These are phyloP conservation scores for Rhincodon typus DNA, from an alignment of 2,797 vertebrate genomes.

Conservation along the genomic window DNA sequence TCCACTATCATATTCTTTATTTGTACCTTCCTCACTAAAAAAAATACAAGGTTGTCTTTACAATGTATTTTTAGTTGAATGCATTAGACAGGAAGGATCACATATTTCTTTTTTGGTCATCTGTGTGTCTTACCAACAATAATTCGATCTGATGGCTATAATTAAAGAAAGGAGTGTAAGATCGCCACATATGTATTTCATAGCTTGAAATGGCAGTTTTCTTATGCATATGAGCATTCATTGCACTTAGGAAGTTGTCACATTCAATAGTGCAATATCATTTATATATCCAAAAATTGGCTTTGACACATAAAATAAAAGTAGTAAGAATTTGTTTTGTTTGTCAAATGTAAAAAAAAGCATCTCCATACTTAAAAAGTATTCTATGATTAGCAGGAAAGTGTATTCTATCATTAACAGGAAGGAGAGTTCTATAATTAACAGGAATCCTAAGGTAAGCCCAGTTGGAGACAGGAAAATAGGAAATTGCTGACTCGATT, in stretches of 20 bases:
- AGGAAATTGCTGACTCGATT: not conserved
- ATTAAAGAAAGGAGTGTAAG: not conserved
- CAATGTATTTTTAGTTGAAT: slow-evolving; percentile 17
- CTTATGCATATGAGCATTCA: not conserved
- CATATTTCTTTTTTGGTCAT: not conserved
- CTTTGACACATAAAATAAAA: not conserved
- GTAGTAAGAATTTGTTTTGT: not conserved
- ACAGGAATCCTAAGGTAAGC: not conserved
- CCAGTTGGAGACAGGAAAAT: not conserved
- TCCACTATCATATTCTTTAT: not conserved
- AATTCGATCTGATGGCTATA: slow-evolving; percentile 5
- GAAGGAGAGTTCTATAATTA: not conserved
- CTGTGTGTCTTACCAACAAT: not conserved
- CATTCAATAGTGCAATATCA: not conserved
- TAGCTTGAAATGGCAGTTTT: not conserved
- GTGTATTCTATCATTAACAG: not conserved
- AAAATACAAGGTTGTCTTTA: not conserved
- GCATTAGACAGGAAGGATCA: not conserved
- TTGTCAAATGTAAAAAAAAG: not conserved
- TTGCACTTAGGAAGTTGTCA: not conserved
- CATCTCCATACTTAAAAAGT: not conserved
- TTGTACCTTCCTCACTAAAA: not conserved
- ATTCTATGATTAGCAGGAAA: not conserved
- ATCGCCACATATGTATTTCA: not conserved
- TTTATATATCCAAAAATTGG: not conserved